phyloP scores from a whole-genome alignment of 2,797 vertebrate species.

The Perodicticus potto region DNA sequence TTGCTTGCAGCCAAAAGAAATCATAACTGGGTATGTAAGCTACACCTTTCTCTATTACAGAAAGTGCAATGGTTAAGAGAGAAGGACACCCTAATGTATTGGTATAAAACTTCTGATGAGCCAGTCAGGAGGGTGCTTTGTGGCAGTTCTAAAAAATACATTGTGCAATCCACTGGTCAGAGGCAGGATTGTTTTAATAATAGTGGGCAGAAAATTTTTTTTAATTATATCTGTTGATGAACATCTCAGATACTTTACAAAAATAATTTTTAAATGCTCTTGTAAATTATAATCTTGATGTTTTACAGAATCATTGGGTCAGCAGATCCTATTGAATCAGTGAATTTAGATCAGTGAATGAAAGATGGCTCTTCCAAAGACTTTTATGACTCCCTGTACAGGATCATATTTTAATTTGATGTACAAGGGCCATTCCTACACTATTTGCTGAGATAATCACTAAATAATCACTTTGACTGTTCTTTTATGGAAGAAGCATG shows the following conservation, averaged over 20 bases:
- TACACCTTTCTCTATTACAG: neutral
- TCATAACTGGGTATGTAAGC: neutral
- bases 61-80: neutral
- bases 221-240: neutral
- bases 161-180: neutral
- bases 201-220: neutral
- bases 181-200: neutral
- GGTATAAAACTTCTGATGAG: neutral
- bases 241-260: neutral
- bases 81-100: neutral
- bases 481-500: neutral
- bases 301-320: neutral
- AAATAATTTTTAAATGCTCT: neutral
- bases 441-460: neutral
- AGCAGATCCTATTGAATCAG: neutral
- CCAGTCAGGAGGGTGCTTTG: neutral
- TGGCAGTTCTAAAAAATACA: neutral
- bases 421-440: neutral
- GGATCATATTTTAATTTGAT: neutral
- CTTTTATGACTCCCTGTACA: neutral
- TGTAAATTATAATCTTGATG: neutral
- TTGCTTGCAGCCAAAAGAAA: constrained; percentile 9
- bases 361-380: neutral
- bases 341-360: neutral
- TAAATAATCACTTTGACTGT: neutral